Base-by-base conservation (phyloP, 2,888 invertebrate genomes). In the Drosophila anceps region DNA sequence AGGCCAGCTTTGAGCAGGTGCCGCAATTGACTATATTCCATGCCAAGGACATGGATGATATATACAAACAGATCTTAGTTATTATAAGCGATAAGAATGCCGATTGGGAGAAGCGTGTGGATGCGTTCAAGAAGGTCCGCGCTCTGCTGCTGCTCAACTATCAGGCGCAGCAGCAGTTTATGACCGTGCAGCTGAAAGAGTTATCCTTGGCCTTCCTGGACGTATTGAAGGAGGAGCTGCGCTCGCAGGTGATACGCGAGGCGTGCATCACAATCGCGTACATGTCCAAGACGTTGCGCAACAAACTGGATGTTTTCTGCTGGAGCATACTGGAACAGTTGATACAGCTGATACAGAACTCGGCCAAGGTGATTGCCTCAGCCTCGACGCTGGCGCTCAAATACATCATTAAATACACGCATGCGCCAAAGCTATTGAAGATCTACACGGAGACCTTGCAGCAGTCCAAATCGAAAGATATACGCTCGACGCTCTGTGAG, bases 71-170 rank as follows among this genome's bases (percentile, higher is more conserved):
- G 83, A 95, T 97, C 58, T 95, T 95, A 83, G 96, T 95, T 4
- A 94, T 95, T 44, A 95, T 99, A 61, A 95, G 96, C 3, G 97
- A 98, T 93, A 94, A 96, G 48, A 95, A 94, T 83, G 96, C 96
- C 85, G 98, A 98, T 91, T 99, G 99, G 99, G 98, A 98, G 93
- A 98, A 97, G 92, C 94, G 99, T 68, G 95, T 97, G n/a, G 98
- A 98, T 68, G 96, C 97, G 78, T 93, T 98, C 71, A 98, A 97
- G 92, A 96, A 96, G 91, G 94, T 99, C 33, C 95, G 99, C 1
- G 96, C 98, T 2, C 93, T 98, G 55, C 92, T 98, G 3, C 93
- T 97, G 33, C 96, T 97, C 44, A 98, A 97, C 77, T 98, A 96
- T 9, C 94, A 95, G 75, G 92, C 93, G 2, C 95, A 94, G 83